Conservation (phyloP, 2,888 invertebrate species). For the Cataglyphis altisquamis region DNA sequence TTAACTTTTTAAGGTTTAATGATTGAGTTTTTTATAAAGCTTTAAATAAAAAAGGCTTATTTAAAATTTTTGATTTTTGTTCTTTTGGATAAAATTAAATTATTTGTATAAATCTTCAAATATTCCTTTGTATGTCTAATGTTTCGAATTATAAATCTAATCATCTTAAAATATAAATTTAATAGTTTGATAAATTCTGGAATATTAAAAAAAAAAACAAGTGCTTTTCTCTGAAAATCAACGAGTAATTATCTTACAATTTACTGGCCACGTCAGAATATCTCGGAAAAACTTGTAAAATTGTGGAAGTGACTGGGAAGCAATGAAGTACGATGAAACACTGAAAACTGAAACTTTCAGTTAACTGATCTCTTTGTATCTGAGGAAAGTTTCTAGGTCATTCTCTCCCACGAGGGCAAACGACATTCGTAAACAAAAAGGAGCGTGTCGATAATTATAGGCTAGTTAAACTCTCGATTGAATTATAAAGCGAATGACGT, state of each 20-base stretch:
- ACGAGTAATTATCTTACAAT: conserved; percentile 1
- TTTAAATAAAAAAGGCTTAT: neutral
- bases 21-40: neutral
- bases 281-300: conserved; percentile 16
- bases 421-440: conserved; percentile 60
- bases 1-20: neutral
- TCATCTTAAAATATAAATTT: neutral
- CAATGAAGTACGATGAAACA: conserved; percentile 14
- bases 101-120: neutral
- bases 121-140: neutral
- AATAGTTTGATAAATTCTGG: neutral
- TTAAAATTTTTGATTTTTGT: neutral
- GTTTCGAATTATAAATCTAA: neutral
- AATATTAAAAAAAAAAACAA: neutral
- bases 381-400: conserved; percentile 58
- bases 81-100: neutral
- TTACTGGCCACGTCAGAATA: neutral
- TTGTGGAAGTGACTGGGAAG: neutral
- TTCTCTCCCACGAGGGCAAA: conserved; percentile 3
- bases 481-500: conserved; percentile 39
- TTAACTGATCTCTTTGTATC: conserved; percentile 34
- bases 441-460: conserved; percentile 59
- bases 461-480: conserved; percentile 54
- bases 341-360: conserved; percentile 35
- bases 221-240: neutral